These are phyloP conservation scores for Meloidogyne chitwoodi DNA, from an alignment of 1,140 invertebrate species.

Conservation along the genomic window DNA sequence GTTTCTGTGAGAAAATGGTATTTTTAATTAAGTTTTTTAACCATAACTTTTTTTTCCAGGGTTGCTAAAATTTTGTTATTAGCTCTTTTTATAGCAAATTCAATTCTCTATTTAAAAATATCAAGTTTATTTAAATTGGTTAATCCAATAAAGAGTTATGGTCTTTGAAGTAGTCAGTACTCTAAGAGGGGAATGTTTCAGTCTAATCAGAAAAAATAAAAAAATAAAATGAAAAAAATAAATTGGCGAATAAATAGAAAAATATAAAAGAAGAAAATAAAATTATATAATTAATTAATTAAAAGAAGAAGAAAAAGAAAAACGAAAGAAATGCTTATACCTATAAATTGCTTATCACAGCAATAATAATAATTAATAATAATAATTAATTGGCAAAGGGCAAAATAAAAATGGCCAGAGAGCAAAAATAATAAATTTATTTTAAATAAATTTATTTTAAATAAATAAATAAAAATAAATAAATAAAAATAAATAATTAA, in stretches of 20 bases:
- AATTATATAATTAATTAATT: background rate
- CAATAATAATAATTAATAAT: background rate
- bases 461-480: too few relatives aligned
- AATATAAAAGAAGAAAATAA: background rate
- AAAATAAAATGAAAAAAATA: background rate
- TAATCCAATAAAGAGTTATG: background rate
- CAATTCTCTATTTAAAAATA: background rate
- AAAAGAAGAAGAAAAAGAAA: background rate
- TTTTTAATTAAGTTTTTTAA: background rate
- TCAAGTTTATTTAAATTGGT: background rate
- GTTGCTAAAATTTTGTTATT: background rate
- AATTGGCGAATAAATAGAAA: background rate
- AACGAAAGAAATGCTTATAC: too few relatives aligned
- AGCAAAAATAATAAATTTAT: background rate
- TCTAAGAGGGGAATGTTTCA: background rate
- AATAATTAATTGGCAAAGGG: background rate
- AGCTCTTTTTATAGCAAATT: background rate
- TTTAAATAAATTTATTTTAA: too few relatives aligned
- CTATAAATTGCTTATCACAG: background rate
- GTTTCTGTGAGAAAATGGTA: background rate
- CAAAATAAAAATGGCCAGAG: background rate
- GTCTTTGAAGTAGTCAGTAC: background rate
- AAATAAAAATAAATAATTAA: too few relatives aligned
- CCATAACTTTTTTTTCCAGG: background rate
- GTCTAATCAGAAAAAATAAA: background rate